Percentiles rank a stretch among this genome's conserved stretches.
Evolutionary conservation across 2,113 vertebrate species (phyloP).

Genomic region (Scopus umbretta): DNA sequence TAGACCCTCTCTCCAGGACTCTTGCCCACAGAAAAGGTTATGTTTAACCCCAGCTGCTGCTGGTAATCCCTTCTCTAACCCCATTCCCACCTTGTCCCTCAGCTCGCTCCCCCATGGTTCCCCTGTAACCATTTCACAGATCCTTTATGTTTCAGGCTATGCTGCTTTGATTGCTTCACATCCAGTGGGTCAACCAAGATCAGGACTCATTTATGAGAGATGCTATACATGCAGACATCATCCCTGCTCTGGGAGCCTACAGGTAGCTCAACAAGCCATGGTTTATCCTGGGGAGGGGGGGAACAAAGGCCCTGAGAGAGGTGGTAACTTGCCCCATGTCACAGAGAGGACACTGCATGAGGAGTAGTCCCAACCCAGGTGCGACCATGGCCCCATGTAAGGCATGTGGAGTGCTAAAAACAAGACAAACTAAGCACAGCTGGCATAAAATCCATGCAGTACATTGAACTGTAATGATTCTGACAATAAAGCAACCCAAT

Average conservation of each 20-base stretch:
- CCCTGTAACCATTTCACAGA: background rate
- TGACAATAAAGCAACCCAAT: conserved; percentile 72
- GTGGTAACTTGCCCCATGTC: background rate
- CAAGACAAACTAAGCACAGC: conserved; percentile 55
- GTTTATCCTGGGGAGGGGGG: background rate
- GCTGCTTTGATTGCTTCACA: background rate
- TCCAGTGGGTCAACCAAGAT: background rate
- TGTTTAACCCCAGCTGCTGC: background rate
- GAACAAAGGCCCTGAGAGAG: background rate
- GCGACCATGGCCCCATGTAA: background rate
- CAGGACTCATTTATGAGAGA: background rate
- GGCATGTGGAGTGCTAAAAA: conserved; percentile 32
- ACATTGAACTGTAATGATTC: conserved; percentile 73
- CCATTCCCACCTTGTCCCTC: background rate
- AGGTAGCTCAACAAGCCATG: background rate
- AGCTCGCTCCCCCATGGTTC: background rate
- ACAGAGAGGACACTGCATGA: background rate
- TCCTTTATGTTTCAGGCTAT: background rate
- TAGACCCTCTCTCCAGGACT: background rate
- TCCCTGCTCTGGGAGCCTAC: background rate
- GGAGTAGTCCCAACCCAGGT: background rate
- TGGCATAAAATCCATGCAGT: conserved; percentile 72
- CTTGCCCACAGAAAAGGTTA: background rate
- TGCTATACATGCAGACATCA: background rate
- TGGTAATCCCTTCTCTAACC: background rate